Percentiles rank a stretch among this genome's conserved stretches.
phyloP scores from a whole-genome alignment of 2,888 invertebrate species.

The Agrotis segetum region DNA sequence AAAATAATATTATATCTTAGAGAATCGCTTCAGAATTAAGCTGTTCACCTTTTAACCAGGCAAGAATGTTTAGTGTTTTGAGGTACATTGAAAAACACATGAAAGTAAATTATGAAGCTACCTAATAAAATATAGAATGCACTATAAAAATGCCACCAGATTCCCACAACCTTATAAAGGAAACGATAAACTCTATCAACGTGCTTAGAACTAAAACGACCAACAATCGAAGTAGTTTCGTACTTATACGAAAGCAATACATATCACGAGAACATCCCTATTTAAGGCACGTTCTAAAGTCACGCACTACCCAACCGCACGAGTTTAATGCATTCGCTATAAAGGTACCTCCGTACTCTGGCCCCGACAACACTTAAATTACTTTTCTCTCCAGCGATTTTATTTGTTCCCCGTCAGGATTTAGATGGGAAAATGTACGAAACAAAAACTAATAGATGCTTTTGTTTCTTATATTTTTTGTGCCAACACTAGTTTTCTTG shows the following conservation, averaged over 20 bases:
- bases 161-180: background rate
- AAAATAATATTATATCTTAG: no score
- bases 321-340: slow-evolving; percentile 74
- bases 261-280: slow-evolving; percentile 36
- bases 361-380: slow-evolving; percentile 73
- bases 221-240: slow-evolving; percentile 10
- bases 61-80: no score
- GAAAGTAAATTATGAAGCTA: no score
- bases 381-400: slow-evolving; percentile 69
- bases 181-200: slow-evolving; percentile 19
- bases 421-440: slow-evolving; percentile 64
- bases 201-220: slow-evolving; percentile 8
- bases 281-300: slow-evolving; percentile 51
- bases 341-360: slow-evolving; percentile 68
- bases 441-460: slow-evolving; percentile 65
- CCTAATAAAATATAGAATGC: no score
- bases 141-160: background rate
- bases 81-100: no score
- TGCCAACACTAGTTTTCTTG: slow-evolving; percentile 53
- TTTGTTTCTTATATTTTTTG: slow-evolving; percentile 56
- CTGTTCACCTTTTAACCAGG: no score
- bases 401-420: slow-evolving; percentile 64
- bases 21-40: no score
- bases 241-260: slow-evolving; percentile 32
- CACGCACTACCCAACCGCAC: slow-evolving; percentile 64